These are phyloP conservation scores for Thinocorus orbignyianus DNA, from an alignment of 2,113 vertebrate genomes.

Conservation along the genomic window DNA sequence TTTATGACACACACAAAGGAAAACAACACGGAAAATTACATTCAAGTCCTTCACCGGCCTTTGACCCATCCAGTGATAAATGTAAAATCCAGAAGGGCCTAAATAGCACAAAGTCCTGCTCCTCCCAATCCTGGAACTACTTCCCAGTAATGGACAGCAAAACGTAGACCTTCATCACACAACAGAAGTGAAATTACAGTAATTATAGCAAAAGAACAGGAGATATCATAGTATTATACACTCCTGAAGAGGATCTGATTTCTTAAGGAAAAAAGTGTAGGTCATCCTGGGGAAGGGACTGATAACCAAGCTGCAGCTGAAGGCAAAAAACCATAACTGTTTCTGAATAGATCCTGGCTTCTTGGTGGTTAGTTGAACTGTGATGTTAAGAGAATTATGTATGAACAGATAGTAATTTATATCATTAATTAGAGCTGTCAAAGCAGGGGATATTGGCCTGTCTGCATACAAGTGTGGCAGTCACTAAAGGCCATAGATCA, in stretches of 20 bases:
- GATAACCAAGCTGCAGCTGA: not conserved
- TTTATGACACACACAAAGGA: not conserved
- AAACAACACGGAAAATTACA: not conserved
- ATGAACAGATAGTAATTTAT: not conserved
- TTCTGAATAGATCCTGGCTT: not conserved
- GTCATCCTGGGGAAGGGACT: not conserved
- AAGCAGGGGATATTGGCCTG: not conserved
- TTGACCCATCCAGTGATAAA: not conserved
- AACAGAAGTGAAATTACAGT: not conserved
- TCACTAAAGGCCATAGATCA: not conserved
- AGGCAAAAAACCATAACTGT: not conserved
- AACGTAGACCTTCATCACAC: not conserved
- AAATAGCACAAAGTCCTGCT: not conserved
- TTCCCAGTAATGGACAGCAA: not conserved
- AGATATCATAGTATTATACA: not conserved
- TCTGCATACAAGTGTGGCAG: not conserved
- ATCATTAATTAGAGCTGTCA: not conserved
- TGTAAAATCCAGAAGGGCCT: not conserved
- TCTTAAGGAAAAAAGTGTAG: not conserved
- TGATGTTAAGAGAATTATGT: not conserved
- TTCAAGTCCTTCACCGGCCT: not conserved
- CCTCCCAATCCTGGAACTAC: not conserved
- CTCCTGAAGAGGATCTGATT: not conserved
- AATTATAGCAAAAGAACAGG: not conserved
- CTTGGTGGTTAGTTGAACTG: not conserved